Conservation (phyloP, 2,113 vertebrate genomes). For the Ceyx cyanopectus region DNA sequence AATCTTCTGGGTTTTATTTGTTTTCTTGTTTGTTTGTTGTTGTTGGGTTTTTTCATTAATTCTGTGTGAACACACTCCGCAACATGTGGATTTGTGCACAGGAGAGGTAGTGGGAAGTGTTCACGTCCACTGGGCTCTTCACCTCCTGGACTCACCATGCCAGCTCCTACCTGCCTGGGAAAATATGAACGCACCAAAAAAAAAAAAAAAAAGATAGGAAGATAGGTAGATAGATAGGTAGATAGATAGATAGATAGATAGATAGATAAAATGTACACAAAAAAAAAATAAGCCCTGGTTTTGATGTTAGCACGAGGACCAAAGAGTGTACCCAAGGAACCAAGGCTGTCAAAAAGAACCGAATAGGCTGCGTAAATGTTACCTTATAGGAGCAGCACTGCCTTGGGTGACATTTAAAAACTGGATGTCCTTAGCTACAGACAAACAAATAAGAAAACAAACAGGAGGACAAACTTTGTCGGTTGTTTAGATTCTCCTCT, state of each 20-base stretch:
- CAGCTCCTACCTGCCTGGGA: not conserved
- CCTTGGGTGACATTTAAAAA: not conserved
- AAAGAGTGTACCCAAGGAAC: not conserved
- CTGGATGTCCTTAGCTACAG: not conserved
- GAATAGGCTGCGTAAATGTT: conserved; percentile 12
- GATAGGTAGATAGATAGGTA: too few relatives aligned
- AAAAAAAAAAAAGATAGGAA: not conserved
- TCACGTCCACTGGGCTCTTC: not conserved
- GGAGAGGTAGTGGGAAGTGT: not conserved
- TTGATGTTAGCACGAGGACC: not conserved
- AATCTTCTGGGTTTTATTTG: too few relatives aligned
- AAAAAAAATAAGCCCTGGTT: not conserved
- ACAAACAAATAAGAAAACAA: not conserved
- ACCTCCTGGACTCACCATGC: not conserved
- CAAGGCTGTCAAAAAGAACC: not conserved
- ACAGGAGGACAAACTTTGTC: not conserved
- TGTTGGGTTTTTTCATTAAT: too few relatives aligned
- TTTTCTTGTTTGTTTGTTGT: too few relatives aligned
- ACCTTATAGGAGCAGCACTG: not conserved
- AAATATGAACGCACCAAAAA: not conserved
- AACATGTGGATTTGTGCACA: too few relatives aligned
- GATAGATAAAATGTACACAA: too few relatives aligned
- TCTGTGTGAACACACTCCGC: too few relatives aligned
- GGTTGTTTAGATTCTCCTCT: not conserved
- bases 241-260: too few relatives aligned